Evolutionary conservation across 2,797 vertebrate genomes (phyloP), one percentile per base, ranked within the genome.

Genomic region (Todus mexicanus): DNA sequence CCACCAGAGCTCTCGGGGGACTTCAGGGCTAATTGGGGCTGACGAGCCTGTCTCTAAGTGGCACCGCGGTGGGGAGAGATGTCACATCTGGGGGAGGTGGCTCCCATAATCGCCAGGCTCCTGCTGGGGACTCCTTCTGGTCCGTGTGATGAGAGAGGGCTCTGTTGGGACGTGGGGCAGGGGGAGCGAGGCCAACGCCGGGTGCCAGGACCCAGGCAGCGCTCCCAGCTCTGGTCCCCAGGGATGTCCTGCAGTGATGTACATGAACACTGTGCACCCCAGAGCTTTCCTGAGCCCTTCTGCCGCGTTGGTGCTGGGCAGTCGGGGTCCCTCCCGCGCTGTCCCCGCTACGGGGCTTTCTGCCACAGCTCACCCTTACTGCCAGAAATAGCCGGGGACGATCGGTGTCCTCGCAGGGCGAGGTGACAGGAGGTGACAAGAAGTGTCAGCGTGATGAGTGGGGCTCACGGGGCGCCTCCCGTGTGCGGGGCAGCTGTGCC

Each of bases 1-100:
- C 27, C 0, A 1, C 79, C 9, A 22, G 4, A 19, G 81, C 81
- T 89, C 6, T 0, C n/a, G 40, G 59, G 50, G 71, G 33, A 60
- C 27, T 56, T 94, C 86, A 66, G 66, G 6, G 20, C 88, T 94
- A 91, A 96, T 70, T 43, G 87, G 75, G 75, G 38, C 85, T 94
- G 96, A 93, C 47, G 53, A 89, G 78, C 10, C 63, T 40, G 83
- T 72, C 89, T 59, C 71, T 59, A 38, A 1, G 1, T 4, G 1
- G 87, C 33, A 12, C 1, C 4, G 56, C 3, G 5, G 59, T 1
- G 4, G 54, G 38, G 74, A 69, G 85, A 70, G 71, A 65, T 87
- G 85, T 53, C 89, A 43, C 64, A 40, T 64, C 64, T 40, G 4
- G 29, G 42, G 31, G 64, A 86, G 64, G 64, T 61, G 85, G 76